phyloP scores from a whole-genome alignment of 2,888 invertebrate genomes.

The Petrolisthes cinctipes region DNA sequence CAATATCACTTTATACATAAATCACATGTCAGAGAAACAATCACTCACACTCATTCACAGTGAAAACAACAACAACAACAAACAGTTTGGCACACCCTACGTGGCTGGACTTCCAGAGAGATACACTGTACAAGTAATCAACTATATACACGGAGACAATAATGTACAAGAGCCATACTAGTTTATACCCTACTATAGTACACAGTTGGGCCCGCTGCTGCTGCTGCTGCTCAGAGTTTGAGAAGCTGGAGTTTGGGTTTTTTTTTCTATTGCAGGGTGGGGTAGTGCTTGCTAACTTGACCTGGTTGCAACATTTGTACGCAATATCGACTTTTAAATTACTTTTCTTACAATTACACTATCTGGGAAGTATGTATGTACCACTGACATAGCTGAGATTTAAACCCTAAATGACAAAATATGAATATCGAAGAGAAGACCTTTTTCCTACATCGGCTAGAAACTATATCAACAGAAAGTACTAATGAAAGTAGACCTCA shows the following conservation, averaged over 20 bases:
- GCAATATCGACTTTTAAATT: no score
- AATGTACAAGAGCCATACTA: slow-evolving; percentile 52
- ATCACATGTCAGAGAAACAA: slow-evolving; percentile 42
- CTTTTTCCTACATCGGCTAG: no score
- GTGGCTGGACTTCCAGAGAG: slow-evolving; percentile 55
- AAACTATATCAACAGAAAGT: no score
- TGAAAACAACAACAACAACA: slow-evolving; percentile 56
- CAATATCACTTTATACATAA: slow-evolving; percentile 58
- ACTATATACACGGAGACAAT: slow-evolving; percentile 49
- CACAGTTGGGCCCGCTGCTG: slow-evolving; percentile 49
- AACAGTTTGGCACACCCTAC: slow-evolving; percentile 57
- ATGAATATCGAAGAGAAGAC: no score
- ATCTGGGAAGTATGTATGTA: no score
- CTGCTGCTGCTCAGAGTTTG: background rate
- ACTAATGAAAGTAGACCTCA: no score
- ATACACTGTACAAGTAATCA: slow-evolving; percentile 53
- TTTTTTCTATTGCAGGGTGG: background rate
- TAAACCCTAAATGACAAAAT: no score
- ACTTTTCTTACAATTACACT: no score
- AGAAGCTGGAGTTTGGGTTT: no score
- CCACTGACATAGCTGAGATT: no score
- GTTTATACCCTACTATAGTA: slow-evolving; percentile 48
- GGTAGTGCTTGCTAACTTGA: background rate
- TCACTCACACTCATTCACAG: slow-evolving; percentile 44
- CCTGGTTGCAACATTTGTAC: no score